phyloP scores from a whole-genome alignment of 2,797 vertebrate species.

The Malacoctenus gilli region DNA sequence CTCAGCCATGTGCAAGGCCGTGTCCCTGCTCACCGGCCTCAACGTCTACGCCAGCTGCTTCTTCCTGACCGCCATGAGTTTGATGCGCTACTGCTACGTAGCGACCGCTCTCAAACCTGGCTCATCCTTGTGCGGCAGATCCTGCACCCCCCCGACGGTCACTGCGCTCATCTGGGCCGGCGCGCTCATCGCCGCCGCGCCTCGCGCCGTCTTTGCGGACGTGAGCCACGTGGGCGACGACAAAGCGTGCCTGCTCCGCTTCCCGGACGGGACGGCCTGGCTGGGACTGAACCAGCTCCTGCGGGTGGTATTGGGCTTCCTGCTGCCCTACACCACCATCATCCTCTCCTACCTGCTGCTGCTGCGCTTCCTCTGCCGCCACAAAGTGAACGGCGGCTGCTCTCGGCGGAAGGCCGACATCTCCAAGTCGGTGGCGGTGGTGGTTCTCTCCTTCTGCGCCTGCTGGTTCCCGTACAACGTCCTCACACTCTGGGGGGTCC shows the following conservation, averaged over 20 bases:
- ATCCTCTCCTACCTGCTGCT: slow-evolving; percentile 81
- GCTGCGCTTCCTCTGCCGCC: slow-evolving; percentile 78
- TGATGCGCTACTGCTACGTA: slow-evolving; percentile 81
- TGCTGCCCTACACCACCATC: slow-evolving; percentile 78
- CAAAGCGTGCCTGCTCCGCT: slow-evolving; percentile 79
- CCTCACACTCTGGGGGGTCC: slow-evolving; percentile 79
- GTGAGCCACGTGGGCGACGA: slow-evolving; percentile 72
- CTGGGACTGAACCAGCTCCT: slow-evolving; percentile 84
- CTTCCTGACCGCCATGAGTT: slow-evolving; percentile 82
- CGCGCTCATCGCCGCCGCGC: slow-evolving; percentile 72
- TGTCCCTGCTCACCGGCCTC: slow-evolving; percentile 80
- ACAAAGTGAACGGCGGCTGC: slow-evolving; percentile 69
- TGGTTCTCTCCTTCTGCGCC: slow-evolving; percentile 82
- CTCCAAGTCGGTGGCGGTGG: slow-evolving; percentile 76
- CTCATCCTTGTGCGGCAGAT: slow-evolving; percentile 52
- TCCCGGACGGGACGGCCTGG: slow-evolving; percentile 78
- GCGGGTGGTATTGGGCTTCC: slow-evolving; percentile 80
- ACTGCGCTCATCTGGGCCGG: slow-evolving; percentile 74
- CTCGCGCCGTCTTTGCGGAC: slow-evolving; percentile 78
- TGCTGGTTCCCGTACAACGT: slow-evolving; percentile 88
- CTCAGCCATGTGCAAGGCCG: slow-evolving; percentile 76
- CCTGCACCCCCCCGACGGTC: slow-evolving; percentile 57
- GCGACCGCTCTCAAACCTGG: slow-evolving; percentile 74
- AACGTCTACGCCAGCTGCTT: slow-evolving; percentile 84
- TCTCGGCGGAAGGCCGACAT: slow-evolving; percentile 60